Base-by-base conservation (phyloP, 2,797 vertebrate genomes). In the Myripristis jacobus region DNA sequence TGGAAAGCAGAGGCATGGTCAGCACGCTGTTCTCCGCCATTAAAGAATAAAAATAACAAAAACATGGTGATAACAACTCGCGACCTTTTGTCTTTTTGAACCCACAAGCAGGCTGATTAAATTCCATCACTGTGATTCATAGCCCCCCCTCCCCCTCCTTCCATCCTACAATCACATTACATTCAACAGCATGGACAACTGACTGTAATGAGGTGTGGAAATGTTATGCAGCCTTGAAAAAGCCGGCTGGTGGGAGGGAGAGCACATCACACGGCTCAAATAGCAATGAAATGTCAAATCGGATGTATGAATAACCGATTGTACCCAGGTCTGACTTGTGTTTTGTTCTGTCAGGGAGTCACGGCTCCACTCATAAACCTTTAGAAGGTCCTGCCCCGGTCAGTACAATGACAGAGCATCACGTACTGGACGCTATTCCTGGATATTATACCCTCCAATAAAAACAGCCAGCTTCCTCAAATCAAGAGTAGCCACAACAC, bases 41-140 rank as follows among this genome's bases (percentile, higher is more conserved):
- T 77, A 82, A 83, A 81, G 79, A 80, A 85, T 79, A 82, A 86
- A 89, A 91, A n/a, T 80, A 90, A 89, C 82, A 84, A 89, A 88
- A 88, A 84, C 83, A 91, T 52, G 55, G 75, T 76, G 77, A 88
- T 92, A 88, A 89, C 66, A 73, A 54, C 51, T 34, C 7, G 0
- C 11, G 66, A 80, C 4, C 85, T 84, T 87, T 89, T 90, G 80
- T 79, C 75, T 71, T 47, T 68, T 59, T 6, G 59, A 78, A 82
- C 56, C 63, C 73, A 59, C 70, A 72, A 47, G 36, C 43, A 50
- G 2, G 19, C 75, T 79, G 89, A 90, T 92, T 91, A 88, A 85
- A 92, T 91, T 90, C 88, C 84, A 67, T 53, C 52, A 13, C 27
- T 27, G 81, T 83, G 73, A 86, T 81, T 90, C 82, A 87, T 60